Percentiles rank a stretch among this genome's conserved stretches.
phyloP scores from a whole-genome alignment of 2,888 invertebrate species.

The Coelinius sp. region DNA sequence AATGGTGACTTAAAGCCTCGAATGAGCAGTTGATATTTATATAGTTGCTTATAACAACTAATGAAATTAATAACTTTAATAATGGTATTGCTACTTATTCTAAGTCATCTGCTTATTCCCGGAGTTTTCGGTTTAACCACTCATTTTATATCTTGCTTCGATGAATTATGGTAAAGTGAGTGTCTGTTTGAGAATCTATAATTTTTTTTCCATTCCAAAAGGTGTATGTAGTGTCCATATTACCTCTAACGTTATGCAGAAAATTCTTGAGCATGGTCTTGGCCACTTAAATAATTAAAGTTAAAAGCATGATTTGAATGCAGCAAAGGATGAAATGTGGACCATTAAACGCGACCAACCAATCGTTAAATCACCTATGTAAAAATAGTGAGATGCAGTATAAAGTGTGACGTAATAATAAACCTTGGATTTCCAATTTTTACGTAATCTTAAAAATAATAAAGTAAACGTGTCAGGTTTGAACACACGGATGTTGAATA shows the following conservation, averaged over 20 bases:
- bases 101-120: slow-evolving; percentile 22
- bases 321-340: not conserved
- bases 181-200: slow-evolving; percentile 15
- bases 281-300: slow-evolving; percentile 38
- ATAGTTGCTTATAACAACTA: slow-evolving; percentile 22
- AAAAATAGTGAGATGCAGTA: slow-evolving; percentile 4
- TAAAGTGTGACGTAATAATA: slow-evolving; percentile 7
- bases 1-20: slow-evolving; percentile 26
- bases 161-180: not conserved
- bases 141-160: not conserved
- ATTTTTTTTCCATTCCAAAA: slow-evolving; percentile 30
- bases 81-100: not conserved
- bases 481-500: not conserved
- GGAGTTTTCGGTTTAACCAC: not conserved
- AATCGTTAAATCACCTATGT: not conserved
- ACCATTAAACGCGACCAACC: not conserved
- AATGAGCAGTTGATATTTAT: slow-evolving; percentile 48
- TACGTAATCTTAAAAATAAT: slow-evolving; percentile 1
- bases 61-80: not conserved
- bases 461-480: slow-evolving; percentile 5
- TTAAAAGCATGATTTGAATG: slow-evolving; percentile 13
- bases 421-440: slow-evolving; percentile 26
- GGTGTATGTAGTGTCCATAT: slow-evolving; percentile 38
- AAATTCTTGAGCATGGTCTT: slow-evolving; percentile 42
- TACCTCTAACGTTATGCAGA: slow-evolving; percentile 28